Base-by-base conservation (phyloP, 2,888 invertebrate species). In the Scaptodrosophila latifasciaeformis region DNA sequence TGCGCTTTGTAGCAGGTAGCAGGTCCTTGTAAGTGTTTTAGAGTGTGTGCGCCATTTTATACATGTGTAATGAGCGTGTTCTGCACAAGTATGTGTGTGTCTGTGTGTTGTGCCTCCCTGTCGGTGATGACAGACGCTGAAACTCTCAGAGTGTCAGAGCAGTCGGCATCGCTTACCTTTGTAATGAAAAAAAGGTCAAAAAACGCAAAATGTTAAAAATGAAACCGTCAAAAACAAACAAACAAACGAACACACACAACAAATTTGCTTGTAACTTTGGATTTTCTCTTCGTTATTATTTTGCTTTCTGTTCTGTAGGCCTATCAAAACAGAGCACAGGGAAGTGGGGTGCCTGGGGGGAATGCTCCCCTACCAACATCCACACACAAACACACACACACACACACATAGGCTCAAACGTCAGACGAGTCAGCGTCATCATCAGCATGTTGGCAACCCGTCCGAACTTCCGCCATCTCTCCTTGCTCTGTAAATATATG, bases 391-490 rank as follows among this genome's bases (percentile, higher is more conserved):
- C n/a, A n/a, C n/a, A n/a, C n/a, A n/a, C n/a, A n/a, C n/a, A n/a
- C n/a, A n/a, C n/a, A n/a, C n/a, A n/a, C n/a, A n/a, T n/a, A n/a
- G n/a, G n/a, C n/a, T n/a, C n/a, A n/a, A n/a, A n/a, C n/a, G n/a
- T n/a, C n/a, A n/a, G n/a, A n/a, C n/a, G n/a, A n/a, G n/a, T n/a
- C n/a, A n/a, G n/a, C n/a, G n/a, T n/a, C 54, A 66, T 65, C 56
- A 64, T 48, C 50, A 48, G 44, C 57, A n/a, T n/a, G n/a, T 55
- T 52, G 51, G 48, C 59, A 71, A 78, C 71, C 71, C 76, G 68
- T 74, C 44, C 57, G 59, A 67, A 52, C 60, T 78, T 78, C 71
- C 69, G 79, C 45, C 57, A 58, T n/a, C n/a, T n/a, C n/a, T n/a
- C n/a, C n/a, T n/a, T n/a, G n/a, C n/a, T n/a, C n/a, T n/a, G n/a